These are phyloP conservation scores for Empis stercorea DNA, from an alignment of 2,888 invertebrate genomes.

Conservation along the genomic window DNA sequence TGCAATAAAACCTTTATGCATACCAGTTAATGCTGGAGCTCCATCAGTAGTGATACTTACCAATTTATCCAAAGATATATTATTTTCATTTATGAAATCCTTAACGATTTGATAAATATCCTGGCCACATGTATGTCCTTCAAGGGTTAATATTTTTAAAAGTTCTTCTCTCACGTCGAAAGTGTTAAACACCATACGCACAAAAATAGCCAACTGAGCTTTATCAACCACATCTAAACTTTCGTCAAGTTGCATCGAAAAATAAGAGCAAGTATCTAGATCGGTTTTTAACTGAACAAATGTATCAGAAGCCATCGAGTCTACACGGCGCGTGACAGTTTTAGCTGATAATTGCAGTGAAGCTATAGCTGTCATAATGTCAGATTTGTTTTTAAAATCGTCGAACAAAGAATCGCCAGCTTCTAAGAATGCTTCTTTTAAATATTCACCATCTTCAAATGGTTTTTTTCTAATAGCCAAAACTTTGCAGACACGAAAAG, in stretches of 20 bases:
- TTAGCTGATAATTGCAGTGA: too few relatives aligned
- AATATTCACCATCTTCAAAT: constrained; percentile 11
- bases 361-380: too few relatives aligned
- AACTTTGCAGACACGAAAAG: constrained; percentile 6
- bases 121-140: constrained; percentile 7
- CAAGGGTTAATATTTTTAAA: constrained; percentile 13
- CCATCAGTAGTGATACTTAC: constrained; percentile 2
- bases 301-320: too few relatives aligned
- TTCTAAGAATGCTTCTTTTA: constrained; percentile 12
- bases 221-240: constrained; percentile 16
- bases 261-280: neutral
- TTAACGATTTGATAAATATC: neutral
- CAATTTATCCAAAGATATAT: neutral
- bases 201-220: constrained; percentile 13
- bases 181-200: constrained; percentile 15
- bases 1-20: neutral
- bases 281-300: too few relatives aligned
- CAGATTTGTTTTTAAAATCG: neutral
- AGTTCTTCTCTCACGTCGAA: constrained; percentile 14
- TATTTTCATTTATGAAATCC: neutral
- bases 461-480: constrained; percentile 9
- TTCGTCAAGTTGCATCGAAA: constrained; percentile 14
- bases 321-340: too few relatives aligned
- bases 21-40: neutral
- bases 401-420: neutral